Percentiles rank a stretch among this genome's conserved stretches.
Evolutionary conservation across 2,888 invertebrate species (phyloP).

Genomic region (Harpagoxenus sublaevis): DNA sequence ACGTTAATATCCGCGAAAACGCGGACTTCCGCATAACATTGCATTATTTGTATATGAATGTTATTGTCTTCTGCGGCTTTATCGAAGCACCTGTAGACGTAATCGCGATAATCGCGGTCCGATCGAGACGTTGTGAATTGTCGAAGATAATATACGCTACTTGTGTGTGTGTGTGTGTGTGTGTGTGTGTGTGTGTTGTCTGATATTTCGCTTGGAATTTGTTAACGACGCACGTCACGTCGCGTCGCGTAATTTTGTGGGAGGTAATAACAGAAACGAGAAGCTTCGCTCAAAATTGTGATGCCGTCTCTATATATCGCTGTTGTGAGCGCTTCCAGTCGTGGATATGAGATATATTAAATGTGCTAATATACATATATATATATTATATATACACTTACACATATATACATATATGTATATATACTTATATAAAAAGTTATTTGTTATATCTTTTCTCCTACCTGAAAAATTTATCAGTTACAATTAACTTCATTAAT

Average conservation of each 20-base stretch:
- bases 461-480: neutral
- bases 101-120: conserved; percentile 5
- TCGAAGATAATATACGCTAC: neutral
- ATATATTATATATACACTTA: conserved; percentile 34
- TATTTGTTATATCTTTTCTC: conserved; percentile 5
- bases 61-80: conserved; percentile 27
- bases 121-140: conserved; percentile 6
- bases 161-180: neutral
- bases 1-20: conserved; percentile 29
- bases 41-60: conserved; percentile 14
- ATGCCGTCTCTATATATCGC: conserved; percentile 1
- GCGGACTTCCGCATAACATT: neutral
- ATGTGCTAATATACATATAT: conserved; percentile 61
- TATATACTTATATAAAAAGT: conserved; percentile 66
- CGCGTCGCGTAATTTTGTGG: conserved; percentile 11
- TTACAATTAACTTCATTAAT: neutral
- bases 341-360: conserved; percentile 24
- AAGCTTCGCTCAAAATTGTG: conserved; percentile 22
- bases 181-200: neutral
- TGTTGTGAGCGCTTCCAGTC: neutral
- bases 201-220: conserved; percentile 2
- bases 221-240: neutral
- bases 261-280: neutral
- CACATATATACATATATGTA: conserved; percentile 33
- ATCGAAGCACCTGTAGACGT: conserved; percentile 9